A percentile compares a stretch with the other conserved stretches of the same genome.
These are phyloP conservation scores for Theodoxus fluviatilis DNA, from an alignment of 2,888 invertebrate species.

Conservation along the genomic window DNA sequence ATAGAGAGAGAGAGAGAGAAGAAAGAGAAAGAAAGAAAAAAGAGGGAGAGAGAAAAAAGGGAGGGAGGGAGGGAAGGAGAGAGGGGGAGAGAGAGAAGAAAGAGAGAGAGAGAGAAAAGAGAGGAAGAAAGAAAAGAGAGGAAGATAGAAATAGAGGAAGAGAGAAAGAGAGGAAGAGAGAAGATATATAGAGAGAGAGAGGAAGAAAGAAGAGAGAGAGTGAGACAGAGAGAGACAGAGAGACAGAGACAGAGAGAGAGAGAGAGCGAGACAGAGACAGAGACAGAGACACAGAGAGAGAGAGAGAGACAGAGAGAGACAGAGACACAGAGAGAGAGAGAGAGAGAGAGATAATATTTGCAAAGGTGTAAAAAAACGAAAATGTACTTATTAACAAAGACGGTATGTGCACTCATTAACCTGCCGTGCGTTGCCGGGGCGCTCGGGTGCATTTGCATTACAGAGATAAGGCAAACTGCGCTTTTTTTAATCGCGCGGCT, in stretches of 20 bases:
- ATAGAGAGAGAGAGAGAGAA: background rate
- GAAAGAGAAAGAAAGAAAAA: background rate
- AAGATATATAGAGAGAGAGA: background rate
- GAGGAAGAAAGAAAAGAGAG: background rate
- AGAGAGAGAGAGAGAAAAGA: background rate
- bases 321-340: no score
- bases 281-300: background rate
- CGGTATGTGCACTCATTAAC: no score
- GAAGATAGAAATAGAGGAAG: background rate
- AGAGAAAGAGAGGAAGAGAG: no score
- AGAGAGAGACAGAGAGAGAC: background rate
- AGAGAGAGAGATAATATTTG: background rate
- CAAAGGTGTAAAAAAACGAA: no score
- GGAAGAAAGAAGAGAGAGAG: constrained; percentile 12
- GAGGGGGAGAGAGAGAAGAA: background rate
- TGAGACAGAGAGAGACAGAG: background rate
- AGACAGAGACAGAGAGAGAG: background rate
- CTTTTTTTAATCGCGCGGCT: no score
- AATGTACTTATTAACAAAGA: no score
- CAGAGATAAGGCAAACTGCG: no score
- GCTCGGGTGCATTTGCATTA: no score
- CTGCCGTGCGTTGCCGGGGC: no score
- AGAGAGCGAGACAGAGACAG: background rate
- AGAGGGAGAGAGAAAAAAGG: background rate
- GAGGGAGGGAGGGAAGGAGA: background rate